Conservation (phyloP, 2,888 invertebrate genomes). For the Caradrina kadenii region DNA sequence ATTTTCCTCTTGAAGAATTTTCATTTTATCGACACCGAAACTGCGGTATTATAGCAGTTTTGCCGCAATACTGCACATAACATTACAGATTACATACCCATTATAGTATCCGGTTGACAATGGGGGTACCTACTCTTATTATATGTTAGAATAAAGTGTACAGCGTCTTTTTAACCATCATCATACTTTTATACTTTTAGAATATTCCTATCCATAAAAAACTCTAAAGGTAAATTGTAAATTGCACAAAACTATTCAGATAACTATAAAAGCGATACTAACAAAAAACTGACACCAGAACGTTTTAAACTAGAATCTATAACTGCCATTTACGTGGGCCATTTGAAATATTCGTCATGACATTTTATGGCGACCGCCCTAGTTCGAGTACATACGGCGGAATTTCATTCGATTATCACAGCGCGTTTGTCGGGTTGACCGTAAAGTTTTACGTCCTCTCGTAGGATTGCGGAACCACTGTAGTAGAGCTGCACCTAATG, state of each 20-base stretch:
- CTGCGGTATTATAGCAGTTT: slow-evolving; percentile 48
- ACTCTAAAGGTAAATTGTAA: neutral
- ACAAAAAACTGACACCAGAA: slow-evolving; percentile 18
- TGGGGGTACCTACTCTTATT: slow-evolving; percentile 15
- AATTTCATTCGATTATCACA: slow-evolving; percentile 62
- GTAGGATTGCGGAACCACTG: slow-evolving; percentile 63
- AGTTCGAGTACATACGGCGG: slow-evolving; percentile 47
- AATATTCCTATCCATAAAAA: neutral
- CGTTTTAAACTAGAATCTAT: slow-evolving; percentile 38
- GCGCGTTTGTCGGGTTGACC: slow-evolving; percentile 61
- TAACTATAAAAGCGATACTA: slow-evolving; percentile 2
- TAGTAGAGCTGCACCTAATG: slow-evolving; percentile 68
- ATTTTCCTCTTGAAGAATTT: slow-evolving; percentile 69
- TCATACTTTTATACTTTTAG: neutral
- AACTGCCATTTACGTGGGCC: slow-evolving; percentile 34
- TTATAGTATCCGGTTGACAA: slow-evolving; percentile 50
- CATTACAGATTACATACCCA: slow-evolving; percentile 50
- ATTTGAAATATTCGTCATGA: slow-evolving; percentile 52
- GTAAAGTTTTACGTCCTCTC: slow-evolving; percentile 72
- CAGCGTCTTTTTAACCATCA: neutral
- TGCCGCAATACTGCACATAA: slow-evolving; percentile 49
- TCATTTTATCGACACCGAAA: slow-evolving; percentile 62
- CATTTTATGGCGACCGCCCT: slow-evolving; percentile 33
- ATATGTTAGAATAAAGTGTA: neutral
- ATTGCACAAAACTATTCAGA: neutral